These are phyloP conservation scores for Leiothrix lutea DNA, from an alignment of 2,113 vertebrate species.

Conservation along the genomic window DNA sequence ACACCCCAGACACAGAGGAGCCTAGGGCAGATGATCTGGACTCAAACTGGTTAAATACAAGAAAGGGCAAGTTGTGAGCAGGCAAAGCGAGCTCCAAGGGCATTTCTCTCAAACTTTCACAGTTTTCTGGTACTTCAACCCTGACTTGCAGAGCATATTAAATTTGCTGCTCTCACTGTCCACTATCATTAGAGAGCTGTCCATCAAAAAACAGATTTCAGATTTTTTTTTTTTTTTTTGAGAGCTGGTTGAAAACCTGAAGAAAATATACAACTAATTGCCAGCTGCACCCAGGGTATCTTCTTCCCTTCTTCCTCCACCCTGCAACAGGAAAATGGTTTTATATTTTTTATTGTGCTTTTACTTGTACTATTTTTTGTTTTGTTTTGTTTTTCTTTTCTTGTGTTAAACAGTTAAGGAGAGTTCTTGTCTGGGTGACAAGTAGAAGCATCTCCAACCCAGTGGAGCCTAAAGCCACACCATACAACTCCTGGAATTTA, in stretches of 20 bases:
- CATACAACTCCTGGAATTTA: background rate
- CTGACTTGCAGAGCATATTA: background rate
- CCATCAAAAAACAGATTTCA: background rate
- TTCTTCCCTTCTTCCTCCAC: background rate
- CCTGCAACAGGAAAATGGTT: background rate
- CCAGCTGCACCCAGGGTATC: background rate
- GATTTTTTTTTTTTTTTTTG: background rate
- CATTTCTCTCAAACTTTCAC: constrained; percentile 13
- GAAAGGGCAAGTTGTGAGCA: background rate
- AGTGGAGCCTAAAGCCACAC: background rate
- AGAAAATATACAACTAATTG: background rate
- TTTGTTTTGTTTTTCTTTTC: background rate
- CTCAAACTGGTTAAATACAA: background rate
- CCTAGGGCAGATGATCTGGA: background rate
- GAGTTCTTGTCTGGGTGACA: background rate
- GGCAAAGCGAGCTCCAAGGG: constrained; percentile 16
- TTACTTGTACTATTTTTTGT: background rate
- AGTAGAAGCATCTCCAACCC: background rate
- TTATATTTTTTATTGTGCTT: background rate
- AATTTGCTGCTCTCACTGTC: background rate
- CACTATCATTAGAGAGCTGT: background rate
- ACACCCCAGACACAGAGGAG: background rate
- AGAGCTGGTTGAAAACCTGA: background rate
- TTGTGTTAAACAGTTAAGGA: background rate
- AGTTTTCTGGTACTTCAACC: background rate